Conservation (phyloP, 2,113 vertebrate genomes). For the Oenanthe melanoleuca region DNA sequence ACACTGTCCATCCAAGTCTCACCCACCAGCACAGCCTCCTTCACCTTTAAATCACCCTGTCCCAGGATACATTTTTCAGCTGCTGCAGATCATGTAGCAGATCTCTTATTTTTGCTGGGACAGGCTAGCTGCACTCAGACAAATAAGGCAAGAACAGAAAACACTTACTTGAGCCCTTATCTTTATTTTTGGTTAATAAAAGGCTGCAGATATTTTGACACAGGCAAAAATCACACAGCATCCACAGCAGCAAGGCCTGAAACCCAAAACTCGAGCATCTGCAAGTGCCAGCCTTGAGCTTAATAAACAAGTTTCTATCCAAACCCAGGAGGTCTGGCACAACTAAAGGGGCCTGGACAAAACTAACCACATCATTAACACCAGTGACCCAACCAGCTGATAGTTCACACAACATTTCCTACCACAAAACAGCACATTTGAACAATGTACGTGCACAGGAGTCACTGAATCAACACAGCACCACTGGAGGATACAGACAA, state of each 20-base stretch:
- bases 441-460: neutral
- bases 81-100: neutral
- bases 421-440: neutral
- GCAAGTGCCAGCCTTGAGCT: neutral
- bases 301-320: neutral
- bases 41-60: neutral
- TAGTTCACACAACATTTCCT: neutral
- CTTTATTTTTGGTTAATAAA: neutral
- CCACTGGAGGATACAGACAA: neutral
- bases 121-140: neutral
- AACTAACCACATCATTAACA: neutral
- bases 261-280: neutral
- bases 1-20: neutral
- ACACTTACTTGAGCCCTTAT: neutral
- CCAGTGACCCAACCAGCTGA: neutral
- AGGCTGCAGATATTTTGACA: neutral
- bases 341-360: neutral
- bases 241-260: neutral
- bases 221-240: neutral
- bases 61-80: neutral
- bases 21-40: neutral
- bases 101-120: neutral
- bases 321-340: neutral
- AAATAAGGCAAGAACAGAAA: neutral
- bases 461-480: neutral